These are phyloP conservation scores for Propithecus deckenii DNA, from an alignment of 2,797 vertebrate species.

Conservation along the genomic window DNA sequence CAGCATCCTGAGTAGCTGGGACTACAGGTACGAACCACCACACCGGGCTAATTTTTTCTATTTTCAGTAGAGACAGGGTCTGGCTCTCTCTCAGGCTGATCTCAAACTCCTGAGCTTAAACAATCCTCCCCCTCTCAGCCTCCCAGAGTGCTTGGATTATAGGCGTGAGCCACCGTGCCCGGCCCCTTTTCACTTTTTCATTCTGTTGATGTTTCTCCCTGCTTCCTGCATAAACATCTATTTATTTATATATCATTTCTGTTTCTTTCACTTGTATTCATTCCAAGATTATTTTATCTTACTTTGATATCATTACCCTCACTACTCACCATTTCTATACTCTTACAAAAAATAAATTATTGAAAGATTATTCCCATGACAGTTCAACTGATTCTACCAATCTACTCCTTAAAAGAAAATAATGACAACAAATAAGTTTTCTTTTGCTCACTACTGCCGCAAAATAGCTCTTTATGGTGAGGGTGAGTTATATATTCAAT, in stretches of 20 bases:
- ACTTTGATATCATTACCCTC: background rate
- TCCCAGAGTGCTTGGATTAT: too few species aligned
- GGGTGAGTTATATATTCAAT: slow-evolving; percentile 77
- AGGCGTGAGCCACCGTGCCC: too few species aligned
- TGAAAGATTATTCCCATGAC: slow-evolving; percentile 59
- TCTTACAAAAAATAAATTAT: background rate
- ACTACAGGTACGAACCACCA: too few species aligned
- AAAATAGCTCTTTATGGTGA: slow-evolving; percentile 71
- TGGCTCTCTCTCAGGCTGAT: too few species aligned
- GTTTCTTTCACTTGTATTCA: background rate
- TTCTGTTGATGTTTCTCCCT: slow-evolving; percentile 28
- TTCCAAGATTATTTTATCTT: slow-evolving; percentile 23
- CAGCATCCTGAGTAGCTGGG: too few species aligned
- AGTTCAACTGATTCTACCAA: slow-evolving; percentile 64
- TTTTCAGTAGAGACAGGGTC: too few species aligned
- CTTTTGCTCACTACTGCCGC: slow-evolving; percentile 29
- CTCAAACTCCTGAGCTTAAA: too few species aligned
- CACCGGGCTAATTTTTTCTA: too few species aligned
- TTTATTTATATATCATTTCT: background rate
- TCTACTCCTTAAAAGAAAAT: slow-evolving; percentile 62
- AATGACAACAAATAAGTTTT: slow-evolving; percentile 68
- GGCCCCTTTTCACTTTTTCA: background rate
- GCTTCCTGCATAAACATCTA: background rate
- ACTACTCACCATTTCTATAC: background rate
- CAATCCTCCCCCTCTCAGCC: too few species aligned